phyloP scores from a whole-genome alignment of 2,888 invertebrate species.

The Stegana nigrithorax region DNA sequence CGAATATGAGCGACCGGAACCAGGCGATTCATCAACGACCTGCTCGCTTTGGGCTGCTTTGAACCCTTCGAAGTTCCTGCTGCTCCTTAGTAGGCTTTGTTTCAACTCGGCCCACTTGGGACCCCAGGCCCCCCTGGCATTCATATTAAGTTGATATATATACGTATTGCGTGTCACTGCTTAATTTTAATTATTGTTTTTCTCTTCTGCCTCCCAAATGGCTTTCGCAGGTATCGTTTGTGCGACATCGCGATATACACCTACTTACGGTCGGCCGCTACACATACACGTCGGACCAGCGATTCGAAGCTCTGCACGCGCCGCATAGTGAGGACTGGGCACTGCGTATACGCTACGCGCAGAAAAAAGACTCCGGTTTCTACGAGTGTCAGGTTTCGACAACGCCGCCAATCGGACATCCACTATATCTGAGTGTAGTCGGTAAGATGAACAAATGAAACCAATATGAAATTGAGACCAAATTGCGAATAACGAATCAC shows the following conservation, averaged over 20 bases:
- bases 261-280: conserved; percentile 80
- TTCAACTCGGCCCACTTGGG: too few relatives aligned
- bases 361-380: conserved; percentile 80
- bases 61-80: too few relatives aligned
- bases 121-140: too few relatives aligned
- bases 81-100: too few relatives aligned
- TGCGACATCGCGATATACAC: conserved; percentile 81
- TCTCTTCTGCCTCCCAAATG: conserved; percentile 13
- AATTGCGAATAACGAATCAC: too few relatives aligned
- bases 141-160: background rate
- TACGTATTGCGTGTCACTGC: background rate
- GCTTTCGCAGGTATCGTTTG: conserved; percentile 85
- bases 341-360: conserved; percentile 80
- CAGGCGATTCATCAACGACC: too few relatives aligned
- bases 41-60: too few relatives aligned
- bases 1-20: too few relatives aligned
- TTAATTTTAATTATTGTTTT: background rate
- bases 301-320: conserved; percentile 87
- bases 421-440: conserved; percentile 83
- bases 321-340: conserved; percentile 91
- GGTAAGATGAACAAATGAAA: too few relatives aligned
- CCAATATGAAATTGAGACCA: too few relatives aligned
- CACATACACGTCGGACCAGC: conserved; percentile 84
- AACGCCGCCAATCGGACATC: conserved; percentile 87
- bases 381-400: conserved; percentile 94